Evolutionary conservation across 2,113 vertebrate genomes (phyloP).

Genomic region (Sphaerodactylus townsendi): DNA sequence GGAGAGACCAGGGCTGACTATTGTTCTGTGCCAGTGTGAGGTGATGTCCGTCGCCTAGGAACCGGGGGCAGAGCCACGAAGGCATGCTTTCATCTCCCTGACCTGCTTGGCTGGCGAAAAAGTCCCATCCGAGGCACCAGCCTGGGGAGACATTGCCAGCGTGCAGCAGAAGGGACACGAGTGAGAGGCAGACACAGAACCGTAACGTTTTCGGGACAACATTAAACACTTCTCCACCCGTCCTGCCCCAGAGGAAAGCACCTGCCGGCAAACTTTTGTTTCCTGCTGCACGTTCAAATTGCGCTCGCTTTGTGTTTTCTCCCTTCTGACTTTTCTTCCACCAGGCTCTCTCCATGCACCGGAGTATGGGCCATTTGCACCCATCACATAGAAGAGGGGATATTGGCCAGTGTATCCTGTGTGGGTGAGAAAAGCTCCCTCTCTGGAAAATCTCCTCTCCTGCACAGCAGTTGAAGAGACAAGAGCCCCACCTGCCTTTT

Average conservation of each 20-base stretch:
- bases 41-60: constrained; percentile 90
- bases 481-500: too few species aligned
- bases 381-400: not conserved
- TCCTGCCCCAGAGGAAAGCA: constrained; percentile 6
- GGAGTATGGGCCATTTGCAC: not conserved
- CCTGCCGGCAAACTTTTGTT: constrained; percentile 38
- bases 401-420: too few species aligned
- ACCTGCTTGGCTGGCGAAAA: constrained; percentile 75
- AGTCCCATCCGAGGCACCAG: constrained; percentile 58
- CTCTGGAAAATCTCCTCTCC: not conserved
- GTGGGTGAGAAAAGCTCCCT: not conserved
- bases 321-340: fast-evolving
- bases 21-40: constrained; percentile 82
- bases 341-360: not conserved
- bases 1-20: constrained; percentile 75
- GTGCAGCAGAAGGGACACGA: constrained; percentile 69
- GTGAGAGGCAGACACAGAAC: constrained; percentile 57
- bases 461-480: not conserved
- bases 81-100: constrained; percentile 92
- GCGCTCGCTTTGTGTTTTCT: not conserved
- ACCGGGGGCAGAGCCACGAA: constrained; percentile 76
- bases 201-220: constrained; percentile 45
- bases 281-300: constrained; percentile 36
- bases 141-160: constrained; percentile 57
- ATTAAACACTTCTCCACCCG: constrained; percentile 17